Evolutionary conservation across 37 sponge, comb jelly and placozoan genomes (phyloP).

Genomic region (Dysidea cf. avara): DNA sequence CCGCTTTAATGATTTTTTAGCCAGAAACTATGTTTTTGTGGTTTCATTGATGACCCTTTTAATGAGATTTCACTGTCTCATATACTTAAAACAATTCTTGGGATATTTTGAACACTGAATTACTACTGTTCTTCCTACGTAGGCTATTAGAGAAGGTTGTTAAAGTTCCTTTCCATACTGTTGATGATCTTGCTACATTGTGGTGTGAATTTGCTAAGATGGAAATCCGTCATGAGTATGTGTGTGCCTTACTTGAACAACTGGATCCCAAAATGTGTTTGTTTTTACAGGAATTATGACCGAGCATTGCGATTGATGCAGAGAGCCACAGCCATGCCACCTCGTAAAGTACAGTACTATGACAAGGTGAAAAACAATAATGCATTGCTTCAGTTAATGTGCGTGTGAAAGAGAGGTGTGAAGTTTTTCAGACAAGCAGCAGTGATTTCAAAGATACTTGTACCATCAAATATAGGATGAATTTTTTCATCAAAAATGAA

Average conservation of each 20-base stretch:
- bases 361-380: slow-evolving; percentile 83
- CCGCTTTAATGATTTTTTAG: too few species aligned
- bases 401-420: too few species aligned
- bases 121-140: slow-evolving; percentile 18
- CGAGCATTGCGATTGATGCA: slow-evolving; percentile 74
- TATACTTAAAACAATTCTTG: too few species aligned
- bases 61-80: too few species aligned
- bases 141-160: slow-evolving; percentile 92
- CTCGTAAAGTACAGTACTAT: slow-evolving; percentile 85
- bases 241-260: neutral
- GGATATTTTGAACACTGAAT: too few species aligned
- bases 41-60: too few species aligned
- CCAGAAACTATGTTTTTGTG: too few species aligned
- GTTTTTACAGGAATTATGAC: slow-evolving; percentile 66
- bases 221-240: slow-evolving; percentile 97
- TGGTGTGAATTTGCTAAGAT: slow-evolving; percentile 98
- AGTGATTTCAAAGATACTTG: too few species aligned
- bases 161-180: slow-evolving; percentile 72
- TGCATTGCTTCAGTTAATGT: too few species aligned
- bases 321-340: slow-evolving; percentile 89
- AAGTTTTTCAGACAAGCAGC: too few species aligned
- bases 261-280: neutral
- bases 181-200: slow-evolving; percentile 93
- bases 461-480: too few species aligned
- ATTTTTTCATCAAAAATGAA: too few species aligned